A percentile compares a stretch with the other conserved stretches of the same genome.
phyloP scores from a whole-genome alignment of 2,888 invertebrate species.

The Hoplodrina ambigua region DNA sequence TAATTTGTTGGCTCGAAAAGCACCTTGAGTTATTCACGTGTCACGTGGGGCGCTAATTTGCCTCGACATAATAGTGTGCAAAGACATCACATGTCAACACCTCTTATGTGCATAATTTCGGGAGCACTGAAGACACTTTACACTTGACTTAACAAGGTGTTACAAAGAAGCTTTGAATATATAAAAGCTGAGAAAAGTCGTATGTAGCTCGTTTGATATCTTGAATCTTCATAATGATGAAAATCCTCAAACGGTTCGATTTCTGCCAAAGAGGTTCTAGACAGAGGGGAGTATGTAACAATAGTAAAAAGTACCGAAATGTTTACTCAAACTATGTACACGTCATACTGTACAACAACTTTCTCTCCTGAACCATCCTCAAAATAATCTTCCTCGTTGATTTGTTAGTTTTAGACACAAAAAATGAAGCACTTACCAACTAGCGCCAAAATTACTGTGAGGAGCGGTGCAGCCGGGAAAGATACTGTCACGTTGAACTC shows the following conservation, averaged over 20 bases:
- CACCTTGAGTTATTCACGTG: conserved; percentile 54
- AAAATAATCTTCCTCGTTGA: not conserved
- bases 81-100: conserved; percentile 44
- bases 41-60: conserved; percentile 46
- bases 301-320: not conserved
- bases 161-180: conserved; percentile 17
- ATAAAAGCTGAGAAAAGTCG: conserved; percentile 7
- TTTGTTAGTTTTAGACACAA: conserved; percentile 6
- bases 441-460: conserved; percentile 99
- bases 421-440: conserved; percentile 94
- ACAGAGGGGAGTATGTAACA: not conserved
- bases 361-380: conserved; percentile 26
- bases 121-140: conserved; percentile 14
- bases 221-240: conserved; percentile 11
- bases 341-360: conserved; percentile 5
- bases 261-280: not conserved
- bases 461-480: conserved; percentile 98
- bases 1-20: conserved; percentile 62
- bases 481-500: conserved; percentile 98
- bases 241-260: conserved; percentile 15
- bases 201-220: conserved; percentile 11
- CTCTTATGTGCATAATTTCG: conserved; percentile 44
- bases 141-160: conserved; percentile 13
- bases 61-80: conserved; percentile 32
- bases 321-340: not conserved